These are phyloP conservation scores for Aldabrachelys gigantea DNA, from an alignment of 2,113 vertebrate genomes.

Conservation along the genomic window DNA sequence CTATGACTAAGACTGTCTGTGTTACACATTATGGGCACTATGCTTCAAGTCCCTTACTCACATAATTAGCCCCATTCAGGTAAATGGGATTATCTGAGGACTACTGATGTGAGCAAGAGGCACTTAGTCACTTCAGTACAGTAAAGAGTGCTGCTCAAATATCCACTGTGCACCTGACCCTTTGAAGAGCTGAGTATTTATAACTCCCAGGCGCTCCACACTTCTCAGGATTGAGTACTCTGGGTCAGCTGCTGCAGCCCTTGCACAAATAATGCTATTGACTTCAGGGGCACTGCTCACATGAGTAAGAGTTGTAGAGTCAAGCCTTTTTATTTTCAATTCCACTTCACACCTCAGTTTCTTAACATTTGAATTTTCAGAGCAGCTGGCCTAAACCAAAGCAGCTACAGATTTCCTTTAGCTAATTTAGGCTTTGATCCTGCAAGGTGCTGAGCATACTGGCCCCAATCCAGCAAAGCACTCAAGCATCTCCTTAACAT, in stretches of 20 bases:
- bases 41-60: background rate
- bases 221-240: background rate
- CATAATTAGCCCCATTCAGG: background rate
- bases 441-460: background rate
- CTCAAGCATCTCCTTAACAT: background rate
- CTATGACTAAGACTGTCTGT: background rate
- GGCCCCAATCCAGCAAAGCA: background rate
- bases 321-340: background rate
- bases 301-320: background rate
- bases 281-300: background rate
- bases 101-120: background rate
- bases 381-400: background rate
- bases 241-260: background rate
- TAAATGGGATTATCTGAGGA: background rate
- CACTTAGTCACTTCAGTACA: background rate
- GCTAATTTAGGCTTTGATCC: background rate
- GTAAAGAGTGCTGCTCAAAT: background rate
- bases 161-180: background rate
- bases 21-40: background rate
- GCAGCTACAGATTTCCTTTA: background rate
- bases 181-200: background rate
- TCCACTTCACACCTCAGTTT: background rate
- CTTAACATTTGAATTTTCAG: background rate
- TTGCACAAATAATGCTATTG: rapidly evolving
- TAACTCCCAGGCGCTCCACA: background rate